Evolutionary conservation across 2,113 vertebrate species (phyloP), one percentile per base, ranked within the genome.

Genomic region (Chitala chitala): DNA sequence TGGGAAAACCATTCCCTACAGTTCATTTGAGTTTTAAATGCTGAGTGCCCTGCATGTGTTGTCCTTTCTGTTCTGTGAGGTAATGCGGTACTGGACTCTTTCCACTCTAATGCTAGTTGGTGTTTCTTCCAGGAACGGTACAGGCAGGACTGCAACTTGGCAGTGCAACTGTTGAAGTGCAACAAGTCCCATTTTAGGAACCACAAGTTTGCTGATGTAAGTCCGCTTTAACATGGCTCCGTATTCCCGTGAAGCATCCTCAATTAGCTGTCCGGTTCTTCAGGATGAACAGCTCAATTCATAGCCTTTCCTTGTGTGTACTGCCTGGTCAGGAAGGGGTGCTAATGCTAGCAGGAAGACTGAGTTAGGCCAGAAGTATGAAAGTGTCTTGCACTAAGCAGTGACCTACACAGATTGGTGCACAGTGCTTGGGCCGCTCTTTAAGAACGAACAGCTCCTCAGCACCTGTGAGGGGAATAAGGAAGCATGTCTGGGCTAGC

Each of bases 181-280:
- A 98, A 98, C 88, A 99, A 99, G 85, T 98, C 96, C 3, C 97
- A 99, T 78, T 99, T 99, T 89, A 94, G 97, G 78, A 97, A 96
- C 87, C 97, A 99, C 90, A 99, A 98, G 83, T 94, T 98, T 58
- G 94, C 97, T 58, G 97, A 99, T 5, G 97, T 99, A 82, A 98
- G 95, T 94, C 5, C 22, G 3, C 20, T 5, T 26, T 31, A 15
- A 68, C 15, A 8, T 7, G 53, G 24, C 12, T 10, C 24, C 24
- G 22, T 56, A 68, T 22, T 20, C 46, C 66, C 48, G 2, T 9
- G 4, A 1, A 15, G 5, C 17, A 46, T 31, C 36, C 13, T 24
- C 44, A 13, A 46, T 33, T 15, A 51, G 26, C 26, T 69, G 22
- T 31, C 5, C 24, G 5, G 50, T 36, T 15, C n/a, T n/a, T n/a